phyloP scores from a whole-genome alignment of 2,888 invertebrate species.

The Cephus pygmeus region DNA sequence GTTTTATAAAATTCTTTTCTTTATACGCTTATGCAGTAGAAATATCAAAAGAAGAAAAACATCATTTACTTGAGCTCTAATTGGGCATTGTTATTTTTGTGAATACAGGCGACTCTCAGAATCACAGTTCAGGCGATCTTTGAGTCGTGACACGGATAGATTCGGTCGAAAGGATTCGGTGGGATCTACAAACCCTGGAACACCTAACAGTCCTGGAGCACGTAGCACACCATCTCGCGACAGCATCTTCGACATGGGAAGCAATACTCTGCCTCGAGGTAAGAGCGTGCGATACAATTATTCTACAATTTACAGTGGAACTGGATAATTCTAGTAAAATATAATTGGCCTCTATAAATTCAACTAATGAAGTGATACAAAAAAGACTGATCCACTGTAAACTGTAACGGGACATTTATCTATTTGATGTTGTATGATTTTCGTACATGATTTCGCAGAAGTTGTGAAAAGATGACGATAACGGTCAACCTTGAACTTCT shows the following conservation, averaged over 20 bases:
- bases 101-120: conserved; percentile 55
- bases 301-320: conserved; percentile 45
- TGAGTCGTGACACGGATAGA: conserved; percentile 56
- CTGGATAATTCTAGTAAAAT: conserved; percentile 21
- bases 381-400: conserved; percentile 37
- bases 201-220: conserved; percentile 49
- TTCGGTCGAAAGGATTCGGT: conserved; percentile 52
- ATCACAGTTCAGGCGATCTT: conserved; percentile 57
- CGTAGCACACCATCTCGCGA: conserved; percentile 52
- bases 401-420: conserved; percentile 37
- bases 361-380: not conserved
- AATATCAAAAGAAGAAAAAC: not conserved
- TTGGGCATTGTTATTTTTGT: conserved; percentile 9
- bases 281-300: conserved; percentile 45
- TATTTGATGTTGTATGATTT: conserved; percentile 47
- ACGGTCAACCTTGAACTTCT: conserved; percentile 38
- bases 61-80: not conserved
- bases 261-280: conserved; percentile 62
- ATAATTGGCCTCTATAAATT: not conserved
- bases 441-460: conserved; percentile 46
- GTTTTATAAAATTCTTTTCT: not conserved
- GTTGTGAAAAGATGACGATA: conserved; percentile 14
- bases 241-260: conserved; percentile 57
- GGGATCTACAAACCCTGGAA: conserved; percentile 45
- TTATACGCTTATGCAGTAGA: not conserved